These are phyloP conservation scores for Pararge aegeria DNA, from an alignment of 1,140 invertebrate genomes.

Conservation along the genomic window DNA sequence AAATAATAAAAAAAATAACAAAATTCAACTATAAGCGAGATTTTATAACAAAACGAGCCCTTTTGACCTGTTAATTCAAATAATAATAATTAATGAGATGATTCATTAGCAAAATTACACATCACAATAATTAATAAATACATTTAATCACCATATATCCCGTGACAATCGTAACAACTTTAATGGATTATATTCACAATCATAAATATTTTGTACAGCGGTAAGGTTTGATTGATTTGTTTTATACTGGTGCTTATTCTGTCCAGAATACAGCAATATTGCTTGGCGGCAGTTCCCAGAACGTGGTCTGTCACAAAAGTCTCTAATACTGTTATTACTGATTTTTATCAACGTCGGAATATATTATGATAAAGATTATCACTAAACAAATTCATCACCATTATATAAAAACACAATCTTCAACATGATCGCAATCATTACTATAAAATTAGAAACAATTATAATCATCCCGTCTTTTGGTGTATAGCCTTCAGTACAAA, in stretches of 20 bases:
- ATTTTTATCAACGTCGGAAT: too few species aligned
- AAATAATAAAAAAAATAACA: too few species aligned
- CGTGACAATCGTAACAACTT: not conserved
- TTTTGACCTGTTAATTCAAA: not conserved
- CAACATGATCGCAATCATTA: not conserved
- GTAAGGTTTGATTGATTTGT: not conserved
- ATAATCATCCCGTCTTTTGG: not conserved
- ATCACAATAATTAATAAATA: conserved; percentile 4
- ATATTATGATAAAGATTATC: not conserved
- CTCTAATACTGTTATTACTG: too few species aligned
- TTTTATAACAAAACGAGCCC: not conserved
- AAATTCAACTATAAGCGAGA: not conserved
- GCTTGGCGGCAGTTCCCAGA: too few species aligned
- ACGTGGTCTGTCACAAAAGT: too few species aligned
- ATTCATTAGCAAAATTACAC: not conserved
- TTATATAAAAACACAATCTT: conserved; percentile 4
- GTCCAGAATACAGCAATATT: too few species aligned
- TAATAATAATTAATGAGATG: not conserved
- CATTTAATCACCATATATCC: conserved; percentile 2
- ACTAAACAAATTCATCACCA: not conserved
- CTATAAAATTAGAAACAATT: conserved; percentile 1
- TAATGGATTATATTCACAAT: not conserved
- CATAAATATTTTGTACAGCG: not conserved
- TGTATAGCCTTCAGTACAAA: too few species aligned
- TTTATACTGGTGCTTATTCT: too few species aligned